Conservation (phyloP, 2,888 invertebrate genomes). For the Neoaliturus tenellus region DNA sequence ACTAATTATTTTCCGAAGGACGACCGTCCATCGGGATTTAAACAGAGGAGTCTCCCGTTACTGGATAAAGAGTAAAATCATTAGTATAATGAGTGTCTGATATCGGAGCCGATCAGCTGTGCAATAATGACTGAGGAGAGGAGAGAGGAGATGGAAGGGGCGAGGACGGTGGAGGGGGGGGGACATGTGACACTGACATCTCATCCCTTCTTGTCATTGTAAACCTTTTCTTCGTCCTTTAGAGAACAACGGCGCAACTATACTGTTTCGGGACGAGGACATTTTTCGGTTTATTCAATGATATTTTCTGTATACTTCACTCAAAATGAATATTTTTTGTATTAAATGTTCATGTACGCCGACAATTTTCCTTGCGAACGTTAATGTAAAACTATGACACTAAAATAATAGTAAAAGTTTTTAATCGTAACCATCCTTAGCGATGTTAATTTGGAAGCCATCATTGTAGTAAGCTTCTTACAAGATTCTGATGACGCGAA, state of each 20-base stretch:
- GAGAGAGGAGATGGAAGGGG: background rate
- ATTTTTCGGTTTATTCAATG: background rate
- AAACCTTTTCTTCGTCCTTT: conserved; percentile 26
- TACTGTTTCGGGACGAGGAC: background rate
- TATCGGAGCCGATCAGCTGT: conserved; percentile 39
- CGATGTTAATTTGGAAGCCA: no score
- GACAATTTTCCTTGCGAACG: no score
- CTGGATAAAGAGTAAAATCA: conserved; percentile 47
- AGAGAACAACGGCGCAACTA: conserved; percentile 3
- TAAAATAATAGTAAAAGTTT: no score
- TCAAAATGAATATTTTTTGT: no score
- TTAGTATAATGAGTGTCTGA: conserved; percentile 49
- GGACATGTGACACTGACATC: conserved; percentile 25
- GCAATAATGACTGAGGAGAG: conserved; percentile 12
- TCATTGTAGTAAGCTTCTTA: no score
- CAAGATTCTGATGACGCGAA: no score
- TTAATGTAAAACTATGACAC: no score
- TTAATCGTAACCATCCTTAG: no score
- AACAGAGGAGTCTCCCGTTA: conserved; percentile 30
- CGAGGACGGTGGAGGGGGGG: background rate
- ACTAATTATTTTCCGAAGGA: conserved; percentile 27
- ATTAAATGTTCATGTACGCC: no score
- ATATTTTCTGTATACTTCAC: no score
- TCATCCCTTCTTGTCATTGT: conserved; percentile 31
- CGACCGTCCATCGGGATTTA: conserved; percentile 6